Percentiles rank a stretch among this genome's conserved stretches.
Evolutionary conservation across 35 echinoderm and acorn worm genomes (phyloP).

Genomic region (Holothuria glaberrima): DNA sequence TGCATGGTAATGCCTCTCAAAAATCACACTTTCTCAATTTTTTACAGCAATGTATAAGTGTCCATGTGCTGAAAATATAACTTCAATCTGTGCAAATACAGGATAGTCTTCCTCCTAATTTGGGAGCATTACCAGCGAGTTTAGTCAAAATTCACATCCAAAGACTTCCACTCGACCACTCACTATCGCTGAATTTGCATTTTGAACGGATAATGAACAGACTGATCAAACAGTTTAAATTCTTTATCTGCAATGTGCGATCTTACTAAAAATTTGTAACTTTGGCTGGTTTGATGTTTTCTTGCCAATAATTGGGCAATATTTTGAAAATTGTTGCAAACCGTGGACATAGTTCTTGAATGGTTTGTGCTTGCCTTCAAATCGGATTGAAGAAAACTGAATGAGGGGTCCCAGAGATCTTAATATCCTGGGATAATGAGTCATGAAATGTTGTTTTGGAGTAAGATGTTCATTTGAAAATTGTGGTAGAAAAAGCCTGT

Average conservation of each 20-base stretch:
- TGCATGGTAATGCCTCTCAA: too few species aligned
- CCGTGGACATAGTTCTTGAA: conserved; percentile 41
- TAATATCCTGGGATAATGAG: conserved; percentile 59
- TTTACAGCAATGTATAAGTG: too few species aligned
- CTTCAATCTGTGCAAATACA: too few species aligned
- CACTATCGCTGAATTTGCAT: too few species aligned
- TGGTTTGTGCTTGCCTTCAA: conserved; percentile 60
- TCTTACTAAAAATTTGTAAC: conserved; percentile 24
- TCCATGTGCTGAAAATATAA: too few species aligned
- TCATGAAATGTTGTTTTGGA: conserved; percentile 65
- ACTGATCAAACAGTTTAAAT: conserved; percentile 1
- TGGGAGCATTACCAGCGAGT: too few species aligned
- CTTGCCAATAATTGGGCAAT: conserved; percentile 52
- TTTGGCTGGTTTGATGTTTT: conserved; percentile 45
- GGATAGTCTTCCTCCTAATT: too few species aligned
- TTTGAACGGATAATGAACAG: not conserved
- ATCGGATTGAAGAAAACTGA: conserved; percentile 40
- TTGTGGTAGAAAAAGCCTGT: conserved; percentile 28
- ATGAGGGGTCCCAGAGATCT: conserved; percentile 36
- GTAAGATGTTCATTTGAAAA: conserved; percentile 10
- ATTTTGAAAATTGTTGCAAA: conserved; percentile 52
- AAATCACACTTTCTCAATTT: too few species aligned
- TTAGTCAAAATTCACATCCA: too few species aligned
- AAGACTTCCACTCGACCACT: too few species aligned
- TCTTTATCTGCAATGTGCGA: not conserved